Evolutionary conservation across 2,797 vertebrate genomes (phyloP), one percentile per base, ranked within the genome.

Genomic region (Euphonia xanthogaster): DNA sequence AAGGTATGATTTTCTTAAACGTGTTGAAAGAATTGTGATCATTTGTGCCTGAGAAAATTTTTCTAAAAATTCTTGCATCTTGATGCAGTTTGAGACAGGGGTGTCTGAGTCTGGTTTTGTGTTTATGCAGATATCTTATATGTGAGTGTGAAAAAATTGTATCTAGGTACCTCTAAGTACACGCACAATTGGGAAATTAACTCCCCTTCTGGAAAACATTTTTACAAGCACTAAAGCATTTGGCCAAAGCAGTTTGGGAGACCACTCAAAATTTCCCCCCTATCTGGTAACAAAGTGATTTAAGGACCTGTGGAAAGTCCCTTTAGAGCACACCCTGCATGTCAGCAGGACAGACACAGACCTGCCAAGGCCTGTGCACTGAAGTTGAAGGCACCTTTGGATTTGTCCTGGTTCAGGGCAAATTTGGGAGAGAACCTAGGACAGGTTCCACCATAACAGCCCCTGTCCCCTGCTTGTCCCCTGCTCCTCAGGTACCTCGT

Each of bases 291-390:
- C 23, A 54, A 44, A 82, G 13, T 71, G 23, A 65, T 82, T 81
- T 45, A 84, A 87, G 27, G 55, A 62, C 51, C n/a, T 73, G 40
- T 83, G 93, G 92, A 83, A 97, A 94, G n/a, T 89, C 90, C 94
- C 95, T 48, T 50, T 74, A 53, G 45, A 76, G 23, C 24, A 80
- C 54, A 42, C 4, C 6, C 28, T 2, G 0, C 40, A 14, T 57
- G 73, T 72, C 68, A 85, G 45, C 19, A 72, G 72, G 39, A 51
- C 78, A 79, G 28, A 83, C 44, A 31, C 14, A 53, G 61, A 78
- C 37, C 19, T 92, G 74, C 28, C 47, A 68, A 75, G 42, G 42
- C 48, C 44, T 16, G 10, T 83, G 28, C 7, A 2, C 3, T 60
- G 42, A 87, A 78, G 15, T 14, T 78, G 62, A 57, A 53, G 65